Percentiles rank a stretch among this genome's conserved stretches.
Conservation (phyloP, 2,113 vertebrate species). For the Paracanthobrama guichenoti region DNA sequence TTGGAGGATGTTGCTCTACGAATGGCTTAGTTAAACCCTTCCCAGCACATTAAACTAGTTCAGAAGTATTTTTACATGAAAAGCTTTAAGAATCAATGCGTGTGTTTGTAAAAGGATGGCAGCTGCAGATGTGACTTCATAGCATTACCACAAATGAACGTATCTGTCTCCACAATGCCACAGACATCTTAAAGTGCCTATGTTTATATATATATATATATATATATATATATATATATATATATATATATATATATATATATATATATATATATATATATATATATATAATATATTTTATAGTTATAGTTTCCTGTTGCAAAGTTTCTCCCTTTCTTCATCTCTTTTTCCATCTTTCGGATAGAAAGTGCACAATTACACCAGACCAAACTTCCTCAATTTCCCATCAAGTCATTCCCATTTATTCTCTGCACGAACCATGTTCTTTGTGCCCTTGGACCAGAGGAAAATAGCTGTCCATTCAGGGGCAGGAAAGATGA, state of each 20-base stretch:
- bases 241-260: no score
- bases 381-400: constrained; percentile 22
- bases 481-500: constrained; percentile 32
- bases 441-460: constrained; percentile 38
- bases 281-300: no score
- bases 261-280: no score
- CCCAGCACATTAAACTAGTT: background rate
- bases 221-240: no score
- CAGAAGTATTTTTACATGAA: constrained; percentile 18
- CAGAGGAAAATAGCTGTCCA: constrained; percentile 46
- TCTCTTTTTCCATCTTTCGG: constrained; percentile 21
- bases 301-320: constrained; percentile 5
- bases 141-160: constrained; percentile 30
- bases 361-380: constrained; percentile 34
- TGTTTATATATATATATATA: no score
- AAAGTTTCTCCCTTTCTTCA: constrained; percentile 2
- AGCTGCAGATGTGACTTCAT: constrained; percentile 40
- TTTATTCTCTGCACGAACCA: constrained; percentile 26
- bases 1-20: background rate
- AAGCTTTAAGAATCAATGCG: constrained; percentile 11
- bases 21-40: background rate
- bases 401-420: background rate
- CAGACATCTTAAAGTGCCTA: constrained; percentile 34
- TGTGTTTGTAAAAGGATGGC: constrained; percentile 23
- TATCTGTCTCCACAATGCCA: constrained; percentile 25